These are phyloP conservation scores for Zhuqinia jingwanae DNA, from an alignment of 2,888 invertebrate species.

Conservation along the genomic window DNA sequence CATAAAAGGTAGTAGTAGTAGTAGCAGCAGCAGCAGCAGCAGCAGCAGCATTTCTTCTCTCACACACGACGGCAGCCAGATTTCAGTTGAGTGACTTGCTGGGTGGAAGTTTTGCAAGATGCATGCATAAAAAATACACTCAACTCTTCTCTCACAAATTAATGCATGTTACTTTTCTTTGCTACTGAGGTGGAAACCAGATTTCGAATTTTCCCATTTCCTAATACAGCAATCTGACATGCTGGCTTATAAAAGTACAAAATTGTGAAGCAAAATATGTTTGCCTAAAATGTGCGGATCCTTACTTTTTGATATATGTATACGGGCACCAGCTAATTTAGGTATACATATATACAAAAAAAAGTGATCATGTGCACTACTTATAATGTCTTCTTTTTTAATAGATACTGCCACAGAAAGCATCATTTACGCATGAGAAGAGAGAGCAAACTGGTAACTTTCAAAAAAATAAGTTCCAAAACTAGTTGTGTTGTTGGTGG, in stretches of 20 bases:
- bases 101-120: slow-evolving; percentile 57
- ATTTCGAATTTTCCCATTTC: slow-evolving; percentile 57
- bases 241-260: neutral
- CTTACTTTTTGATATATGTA: no score
- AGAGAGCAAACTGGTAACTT: slow-evolving; percentile 33
- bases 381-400: neutral
- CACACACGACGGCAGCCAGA: slow-evolving; percentile 32
- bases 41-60: no score
- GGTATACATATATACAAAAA: neutral
- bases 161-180: slow-evolving; percentile 45
- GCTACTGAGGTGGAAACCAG: slow-evolving; percentile 56
- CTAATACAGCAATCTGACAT: slow-evolving; percentile 51
- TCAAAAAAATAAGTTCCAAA: slow-evolving; percentile 54
- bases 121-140: slow-evolving; percentile 41
- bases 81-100: slow-evolving; percentile 46
- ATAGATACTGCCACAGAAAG: no score
- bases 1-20: neutral
- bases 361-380: neutral
- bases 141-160: no score
- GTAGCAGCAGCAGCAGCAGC: no score
- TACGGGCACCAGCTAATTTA: no score
- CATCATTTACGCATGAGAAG: neutral
- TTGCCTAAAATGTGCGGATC: no score
- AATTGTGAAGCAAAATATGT: neutral
- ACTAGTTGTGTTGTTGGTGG: slow-evolving; percentile 32